Base-by-base conservation (phyloP, 2,113 vertebrate species). In the Pterocles burchelli region DNA sequence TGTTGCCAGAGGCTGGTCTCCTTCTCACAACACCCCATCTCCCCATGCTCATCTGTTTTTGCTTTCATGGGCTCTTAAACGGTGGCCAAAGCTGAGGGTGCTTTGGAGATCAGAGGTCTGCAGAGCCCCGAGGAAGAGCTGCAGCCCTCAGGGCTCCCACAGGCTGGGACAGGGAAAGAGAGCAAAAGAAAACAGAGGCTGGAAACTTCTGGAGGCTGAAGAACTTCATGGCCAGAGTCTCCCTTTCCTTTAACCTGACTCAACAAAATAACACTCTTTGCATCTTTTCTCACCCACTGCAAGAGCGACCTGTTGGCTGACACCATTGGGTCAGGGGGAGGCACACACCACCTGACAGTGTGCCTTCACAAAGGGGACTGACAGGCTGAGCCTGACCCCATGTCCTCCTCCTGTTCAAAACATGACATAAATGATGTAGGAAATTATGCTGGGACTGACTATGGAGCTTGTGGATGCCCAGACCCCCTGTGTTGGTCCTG, bases 361-460 rank as follows among this genome's bases (percentile, higher is more conserved):
- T 54, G 34, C 34, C 63, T 45, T 49, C 49, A 41, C 0, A 1
- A 66, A 81, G 43, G 29, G 36, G 17, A 51, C 31, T 0, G 7
- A 41, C 57, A 76, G 54, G 46, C 41, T 57, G 45, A 80, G 66
- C 34, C 48, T 49, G 43, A 25, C 18, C 74, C 26, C 21, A 2
- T 4, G 11, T 8, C 4, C 33, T 61, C 41, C 34, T 75, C 29
- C 38, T 66, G 57, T 70, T 91, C 8, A 2, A 74, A 74, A 84
- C 0, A 1, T 28, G 46, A 45, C 45, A 28, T 3, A 54, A 74
- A 1, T 0, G 0, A 38, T 1, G 2, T 0, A 15, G 20, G 22
- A 33, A 41, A 46, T 0, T 3, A 29, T 48, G 74, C 38, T 5
- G 3, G 65, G 46, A 18, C 20, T 1, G 2, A 11, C 36, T 7